Conservation (phyloP, 2,113 vertebrate genomes). For the Hydrochoerus hydrochaeris region DNA sequence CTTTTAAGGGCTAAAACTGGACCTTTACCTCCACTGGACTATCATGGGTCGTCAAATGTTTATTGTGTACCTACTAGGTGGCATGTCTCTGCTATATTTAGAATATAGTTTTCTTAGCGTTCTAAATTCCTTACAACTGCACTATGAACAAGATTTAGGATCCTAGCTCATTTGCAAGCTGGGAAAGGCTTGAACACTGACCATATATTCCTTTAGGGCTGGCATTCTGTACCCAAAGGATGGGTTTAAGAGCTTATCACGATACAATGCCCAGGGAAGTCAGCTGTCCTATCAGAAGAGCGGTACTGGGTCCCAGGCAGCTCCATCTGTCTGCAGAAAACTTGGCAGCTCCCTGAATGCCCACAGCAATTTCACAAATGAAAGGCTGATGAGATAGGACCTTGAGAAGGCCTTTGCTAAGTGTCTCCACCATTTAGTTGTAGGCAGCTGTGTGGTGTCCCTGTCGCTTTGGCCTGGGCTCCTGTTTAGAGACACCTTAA, state of each 20-base stretch:
- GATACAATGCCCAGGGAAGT: neutral
- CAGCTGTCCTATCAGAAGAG: neutral
- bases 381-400: neutral
- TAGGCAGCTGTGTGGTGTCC: neutral
- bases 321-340: neutral
- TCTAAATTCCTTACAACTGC: neutral
- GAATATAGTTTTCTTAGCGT: neutral
- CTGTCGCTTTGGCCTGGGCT: neutral
- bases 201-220: neutral
- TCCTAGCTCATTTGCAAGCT: conserved; percentile 6
- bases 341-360: neutral
- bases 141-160: conserved; percentile 42
- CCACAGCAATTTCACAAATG: neutral
- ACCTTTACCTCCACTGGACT: neutral
- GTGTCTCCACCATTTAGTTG: neutral
- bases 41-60: neutral
- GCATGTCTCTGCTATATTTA: neutral
- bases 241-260: conserved; percentile 44
- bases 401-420: neutral
- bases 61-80: neutral
- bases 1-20: neutral
- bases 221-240: neutral
- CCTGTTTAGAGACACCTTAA: neutral
- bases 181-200: neutral
- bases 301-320: neutral